Base-by-base conservation (phyloP, 2,797 vertebrate species). In the Rhinatrema bivittatum region DNA sequence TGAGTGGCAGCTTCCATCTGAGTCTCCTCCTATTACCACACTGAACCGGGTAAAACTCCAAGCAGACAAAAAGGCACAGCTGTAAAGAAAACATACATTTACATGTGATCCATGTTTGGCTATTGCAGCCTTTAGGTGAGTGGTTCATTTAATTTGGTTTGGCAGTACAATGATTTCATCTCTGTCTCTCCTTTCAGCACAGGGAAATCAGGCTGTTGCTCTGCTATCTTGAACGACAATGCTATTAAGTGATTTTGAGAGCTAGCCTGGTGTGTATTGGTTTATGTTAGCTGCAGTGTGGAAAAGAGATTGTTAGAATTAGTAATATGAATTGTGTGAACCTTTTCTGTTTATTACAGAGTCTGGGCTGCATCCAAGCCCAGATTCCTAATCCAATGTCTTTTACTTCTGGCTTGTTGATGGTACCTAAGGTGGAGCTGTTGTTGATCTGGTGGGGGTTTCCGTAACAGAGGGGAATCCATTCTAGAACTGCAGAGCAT, bases 351-450 rank as follows among this genome's bases (percentile, higher is more conserved):
- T n/a, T n/a, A n/a, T n/a, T n/a, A n/a, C n/a, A n/a, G n/a, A n/a
- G n/a, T n/a, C n/a, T n/a, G n/a, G n/a, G n/a, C n/a, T n/a, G n/a
- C n/a, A n/a, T n/a, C n/a, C n/a, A n/a, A n/a, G n/a, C n/a, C n/a
- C n/a, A n/a, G n/a, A n/a, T n/a, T n/a, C n/a, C n/a, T n/a, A n/a
- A n/a, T n/a, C n/a, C n/a, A n/a, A n/a, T n/a, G n/a, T n/a, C n/a
- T n/a, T n/a, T n/a, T n/a, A n/a, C n/a, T n/a, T n/a, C n/a, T n/a
- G n/a, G n/a, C n/a, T 50, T 52, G n/a, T n/a, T n/a, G n/a, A n/a
- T n/a, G n/a, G n/a, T n/a, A n/a, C 35, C 26, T 39, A 61, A 56
- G 43, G 33, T 23, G 45, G 30, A 39, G 17, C 33, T 58, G 43
- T 27, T 36, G n/a, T 39, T 49, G 29, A 29, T 50, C 29, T 34